phyloP scores from a whole-genome alignment of 2,113 vertebrate species.

The Barbus barbus region DNA sequence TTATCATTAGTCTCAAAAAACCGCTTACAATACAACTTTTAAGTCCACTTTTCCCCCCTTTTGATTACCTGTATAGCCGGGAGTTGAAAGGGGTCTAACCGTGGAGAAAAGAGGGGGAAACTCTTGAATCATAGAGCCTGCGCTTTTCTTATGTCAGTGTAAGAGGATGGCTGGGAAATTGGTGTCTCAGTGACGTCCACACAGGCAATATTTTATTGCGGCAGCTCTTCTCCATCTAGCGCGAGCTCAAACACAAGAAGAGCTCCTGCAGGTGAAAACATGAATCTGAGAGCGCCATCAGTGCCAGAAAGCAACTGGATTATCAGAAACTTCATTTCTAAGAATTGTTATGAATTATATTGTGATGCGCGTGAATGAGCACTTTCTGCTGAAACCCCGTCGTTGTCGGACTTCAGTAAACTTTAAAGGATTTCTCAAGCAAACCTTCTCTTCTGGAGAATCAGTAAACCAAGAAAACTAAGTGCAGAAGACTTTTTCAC shows the following conservation, averaged over 20 bases:
- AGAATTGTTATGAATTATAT: not conserved
- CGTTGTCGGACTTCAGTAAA: not conserved
- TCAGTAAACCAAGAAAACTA: not conserved
- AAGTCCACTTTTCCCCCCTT: no score
- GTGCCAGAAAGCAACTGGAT: not conserved
- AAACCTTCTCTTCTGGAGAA: not conserved
- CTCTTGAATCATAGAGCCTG: not conserved
- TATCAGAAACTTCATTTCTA: not conserved
- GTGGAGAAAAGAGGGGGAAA: not conserved
- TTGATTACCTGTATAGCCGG: not conserved
- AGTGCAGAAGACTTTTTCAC: not conserved
- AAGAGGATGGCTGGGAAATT: constrained; percentile 21
- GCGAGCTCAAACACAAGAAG: not conserved
- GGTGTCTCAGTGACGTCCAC: not conserved
- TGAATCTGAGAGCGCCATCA: not conserved
- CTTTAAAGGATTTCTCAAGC: constrained; percentile 1
- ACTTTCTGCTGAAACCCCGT: not conserved
- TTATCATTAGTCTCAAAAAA: not conserved
- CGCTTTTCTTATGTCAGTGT: not conserved
- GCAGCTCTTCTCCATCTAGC: no score
- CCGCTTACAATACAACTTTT: no score
- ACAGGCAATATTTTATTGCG: constrained; percentile 13
- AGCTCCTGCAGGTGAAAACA: constrained; percentile 1
- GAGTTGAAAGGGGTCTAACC: not conserved
- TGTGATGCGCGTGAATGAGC: not conserved